phyloP scores from a whole-genome alignment of 2,888 invertebrate genomes.

The Ennomos quercinarius region DNA sequence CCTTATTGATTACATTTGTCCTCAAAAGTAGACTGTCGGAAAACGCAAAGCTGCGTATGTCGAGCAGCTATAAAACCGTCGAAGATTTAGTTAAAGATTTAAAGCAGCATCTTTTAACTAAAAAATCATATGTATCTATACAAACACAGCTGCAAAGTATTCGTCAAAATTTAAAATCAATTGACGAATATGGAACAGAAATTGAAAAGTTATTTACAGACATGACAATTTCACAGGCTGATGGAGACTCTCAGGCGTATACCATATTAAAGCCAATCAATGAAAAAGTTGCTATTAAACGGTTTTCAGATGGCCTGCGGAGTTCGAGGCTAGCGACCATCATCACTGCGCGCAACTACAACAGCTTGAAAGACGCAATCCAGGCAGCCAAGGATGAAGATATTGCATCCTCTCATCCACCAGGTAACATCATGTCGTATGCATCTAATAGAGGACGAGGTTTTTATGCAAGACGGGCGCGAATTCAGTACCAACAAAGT shows the following conservation, averaged over 20 bases:
- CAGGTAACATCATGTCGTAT: no score
- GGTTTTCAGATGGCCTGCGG: constrained; percentile 1
- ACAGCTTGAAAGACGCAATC: neutral
- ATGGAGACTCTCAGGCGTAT: neutral
- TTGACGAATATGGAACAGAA: neutral
- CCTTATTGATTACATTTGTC: neutral
- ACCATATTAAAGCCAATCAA: neutral
- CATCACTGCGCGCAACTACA: neutral
- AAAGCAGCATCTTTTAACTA: neutral
- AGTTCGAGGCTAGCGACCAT: neutral
- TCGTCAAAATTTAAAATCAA: neutral
- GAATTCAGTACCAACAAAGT: no score
- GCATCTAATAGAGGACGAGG: no score
- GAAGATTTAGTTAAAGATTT: neutral
- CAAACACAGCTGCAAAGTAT: neutral
- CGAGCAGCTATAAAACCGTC: neutral
- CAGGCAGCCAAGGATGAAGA: no score
- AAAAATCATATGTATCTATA: neutral
- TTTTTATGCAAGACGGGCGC: no score
- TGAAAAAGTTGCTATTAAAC: neutral
- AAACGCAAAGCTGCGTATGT: neutral
- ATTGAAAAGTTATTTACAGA: neutral
- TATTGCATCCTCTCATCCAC: no score
- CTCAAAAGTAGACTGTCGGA: neutral
- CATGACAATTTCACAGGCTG: neutral